Evolutionary conservation across 2,113 vertebrate species (phyloP).

Genomic region (Charadrius vociferus): DNA sequence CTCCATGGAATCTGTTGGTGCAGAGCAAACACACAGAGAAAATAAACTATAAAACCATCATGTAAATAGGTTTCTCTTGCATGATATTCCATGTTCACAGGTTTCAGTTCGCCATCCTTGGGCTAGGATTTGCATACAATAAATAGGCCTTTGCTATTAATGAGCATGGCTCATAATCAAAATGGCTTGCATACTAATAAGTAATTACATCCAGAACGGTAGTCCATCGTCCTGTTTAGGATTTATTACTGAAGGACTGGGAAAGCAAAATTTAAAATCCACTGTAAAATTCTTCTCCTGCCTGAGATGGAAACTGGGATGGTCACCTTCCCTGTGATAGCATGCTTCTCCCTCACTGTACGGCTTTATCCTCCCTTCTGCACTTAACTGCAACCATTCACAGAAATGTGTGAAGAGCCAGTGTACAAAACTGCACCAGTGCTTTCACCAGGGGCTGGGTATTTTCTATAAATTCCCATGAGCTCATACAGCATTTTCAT

Average conservation of each 20-base stretch:
- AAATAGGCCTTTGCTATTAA: background rate
- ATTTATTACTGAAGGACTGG: background rate
- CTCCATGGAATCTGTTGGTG: background rate
- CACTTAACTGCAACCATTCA: background rate
- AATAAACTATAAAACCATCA: background rate
- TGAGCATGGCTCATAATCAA: background rate
- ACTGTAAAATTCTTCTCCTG: background rate
- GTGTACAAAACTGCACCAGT: background rate
- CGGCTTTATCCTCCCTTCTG: background rate
- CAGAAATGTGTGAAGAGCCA: background rate
- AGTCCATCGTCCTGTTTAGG: background rate
- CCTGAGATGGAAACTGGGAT: background rate
- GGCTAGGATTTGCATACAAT: background rate
- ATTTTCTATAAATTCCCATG: background rate
- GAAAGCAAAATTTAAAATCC: background rate
- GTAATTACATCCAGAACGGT: background rate
- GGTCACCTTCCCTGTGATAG: background rate
- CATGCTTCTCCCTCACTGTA: background rate
- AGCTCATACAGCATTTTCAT: background rate
- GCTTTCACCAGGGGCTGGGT: background rate
- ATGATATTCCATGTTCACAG: background rate
- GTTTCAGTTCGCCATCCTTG: background rate
- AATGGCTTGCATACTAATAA: background rate
- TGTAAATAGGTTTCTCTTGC: background rate
- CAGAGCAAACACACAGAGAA: background rate